phyloP scores from a whole-genome alignment of 2,888 invertebrate genomes.

The Ennomos fuscantarius region DNA sequence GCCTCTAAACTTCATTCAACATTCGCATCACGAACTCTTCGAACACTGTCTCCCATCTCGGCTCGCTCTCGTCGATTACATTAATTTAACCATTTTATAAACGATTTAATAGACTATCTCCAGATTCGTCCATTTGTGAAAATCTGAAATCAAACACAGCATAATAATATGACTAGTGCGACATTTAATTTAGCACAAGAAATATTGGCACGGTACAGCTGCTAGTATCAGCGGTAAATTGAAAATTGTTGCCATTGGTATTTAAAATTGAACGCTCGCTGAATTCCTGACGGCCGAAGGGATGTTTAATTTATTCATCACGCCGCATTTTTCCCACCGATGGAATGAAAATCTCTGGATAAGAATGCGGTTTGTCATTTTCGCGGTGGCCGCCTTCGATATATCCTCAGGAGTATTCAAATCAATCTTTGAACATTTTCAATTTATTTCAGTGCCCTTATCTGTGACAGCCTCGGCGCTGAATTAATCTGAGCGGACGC shows the following conservation, averaged over 20 bases:
- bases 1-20: slow-evolving; percentile 69
- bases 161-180: slow-evolving; percentile 40
- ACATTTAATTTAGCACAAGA: slow-evolving; percentile 41
- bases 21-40: slow-evolving; percentile 79
- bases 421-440: slow-evolving; percentile 86
- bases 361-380: slow-evolving; percentile 67
- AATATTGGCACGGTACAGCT: slow-evolving; percentile 43
- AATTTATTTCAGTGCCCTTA: slow-evolving; percentile 85
- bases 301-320: slow-evolving; percentile 69
- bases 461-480: slow-evolving; percentile 81
- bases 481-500: slow-evolving; percentile 83
- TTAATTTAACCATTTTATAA: slow-evolving; percentile 83
- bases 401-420: slow-evolving; percentile 82
- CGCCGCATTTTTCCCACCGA: slow-evolving; percentile 55
- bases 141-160: slow-evolving; percentile 46
- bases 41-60: slow-evolving; percentile 81
- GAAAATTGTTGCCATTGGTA: slow-evolving; percentile 53
- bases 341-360: slow-evolving; percentile 54
- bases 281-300: slow-evolving; percentile 51
- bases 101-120: slow-evolving; percentile 81
- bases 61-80: slow-evolving; percentile 79
- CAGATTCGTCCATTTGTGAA: slow-evolving; percentile 68
- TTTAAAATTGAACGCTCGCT: slow-evolving; percentile 55
- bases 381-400: slow-evolving; percentile 66
- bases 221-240: slow-evolving; percentile 48